Percentiles rank a stretch among this genome's conserved stretches.
phyloP scores from a whole-genome alignment of 2,797 vertebrate species.

The Sandelia bainsii region DNA sequence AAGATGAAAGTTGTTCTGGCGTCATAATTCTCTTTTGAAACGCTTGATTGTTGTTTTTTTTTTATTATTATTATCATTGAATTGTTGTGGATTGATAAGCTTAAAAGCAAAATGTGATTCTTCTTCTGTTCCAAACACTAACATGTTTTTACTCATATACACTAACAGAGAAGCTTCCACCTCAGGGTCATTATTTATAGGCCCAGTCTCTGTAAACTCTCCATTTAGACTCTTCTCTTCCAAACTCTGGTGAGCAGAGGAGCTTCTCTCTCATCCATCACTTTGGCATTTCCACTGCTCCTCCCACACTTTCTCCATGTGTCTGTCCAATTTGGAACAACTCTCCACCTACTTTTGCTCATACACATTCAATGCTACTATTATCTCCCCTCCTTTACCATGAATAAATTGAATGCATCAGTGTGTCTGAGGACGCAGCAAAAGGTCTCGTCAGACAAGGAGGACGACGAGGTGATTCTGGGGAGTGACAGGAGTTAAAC shows the following conservation, averaged over 20 bases:
- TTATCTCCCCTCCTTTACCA: slow-evolving; percentile 64
- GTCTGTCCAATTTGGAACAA: slow-evolving; percentile 48
- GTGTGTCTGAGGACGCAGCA: slow-evolving; percentile 70
- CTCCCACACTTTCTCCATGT: slow-evolving; percentile 58
- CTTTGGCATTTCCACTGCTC: slow-evolving; percentile 82
- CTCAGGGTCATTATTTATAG: slow-evolving; percentile 67
- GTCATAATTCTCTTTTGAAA: slow-evolving; percentile 65
- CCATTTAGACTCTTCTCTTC: slow-evolving; percentile 60
- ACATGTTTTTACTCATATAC: slow-evolving; percentile 40
- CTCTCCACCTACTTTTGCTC: slow-evolving; percentile 65
- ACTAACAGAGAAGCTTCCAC: slow-evolving; percentile 33
- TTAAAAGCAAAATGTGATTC: slow-evolving; percentile 57
- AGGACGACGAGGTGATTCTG: slow-evolving; percentile 63
- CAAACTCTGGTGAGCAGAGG: slow-evolving; percentile 64
- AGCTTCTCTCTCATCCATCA: slow-evolving; percentile 79
- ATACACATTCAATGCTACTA: slow-evolving; percentile 72
- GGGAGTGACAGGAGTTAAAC: slow-evolving; percentile 57
- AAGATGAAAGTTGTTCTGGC: slow-evolving; percentile 69
- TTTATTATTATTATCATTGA: slow-evolving; percentile 73
- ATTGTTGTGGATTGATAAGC: slow-evolving; percentile 72
- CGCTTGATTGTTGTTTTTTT: slow-evolving; percentile 37
- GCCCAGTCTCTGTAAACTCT: slow-evolving; percentile 55
- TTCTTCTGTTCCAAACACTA: slow-evolving; percentile 46
- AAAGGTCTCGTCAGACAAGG: slow-evolving; percentile 62
- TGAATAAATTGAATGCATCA: slow-evolving; percentile 83